Conservation (phyloP, 2,797 vertebrate species). For the Mycteria americana region DNA sequence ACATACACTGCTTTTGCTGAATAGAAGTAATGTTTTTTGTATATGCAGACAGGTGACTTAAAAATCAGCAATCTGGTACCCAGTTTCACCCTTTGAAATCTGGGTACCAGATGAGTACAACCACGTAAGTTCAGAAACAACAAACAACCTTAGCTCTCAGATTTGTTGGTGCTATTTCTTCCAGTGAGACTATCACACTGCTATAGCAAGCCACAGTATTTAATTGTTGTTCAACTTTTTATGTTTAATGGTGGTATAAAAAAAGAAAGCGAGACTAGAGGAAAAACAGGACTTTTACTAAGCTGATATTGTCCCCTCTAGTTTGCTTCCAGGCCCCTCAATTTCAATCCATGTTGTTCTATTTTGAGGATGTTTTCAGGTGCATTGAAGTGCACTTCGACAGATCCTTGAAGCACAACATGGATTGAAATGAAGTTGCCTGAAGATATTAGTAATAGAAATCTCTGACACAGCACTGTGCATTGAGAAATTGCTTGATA, state of each 20-base stretch:
- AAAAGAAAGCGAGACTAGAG: not conserved
- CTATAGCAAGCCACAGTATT: not conserved
- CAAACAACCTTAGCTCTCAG: not conserved
- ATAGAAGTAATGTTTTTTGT: not conserved
- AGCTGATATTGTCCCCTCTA: not conserved
- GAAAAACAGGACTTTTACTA: not conserved
- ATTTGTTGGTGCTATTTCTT: not conserved
- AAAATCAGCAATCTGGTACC: not conserved
- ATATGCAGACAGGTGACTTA: not conserved
- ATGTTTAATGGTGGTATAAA: not conserved
- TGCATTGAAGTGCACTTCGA: not conserved
- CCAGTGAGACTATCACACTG: not conserved
- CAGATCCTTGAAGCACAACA: slow-evolving; percentile 1
- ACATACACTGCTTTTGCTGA: not conserved
- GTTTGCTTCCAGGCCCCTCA: slow-evolving; percentile 25
- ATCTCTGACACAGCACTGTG: not conserved
- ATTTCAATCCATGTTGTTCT: slow-evolving; percentile 23
- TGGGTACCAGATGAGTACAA: not conserved
- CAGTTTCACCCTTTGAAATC: not conserved
- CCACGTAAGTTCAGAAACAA: not conserved
- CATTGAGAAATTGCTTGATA: not conserved
- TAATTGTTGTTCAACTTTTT: not conserved
- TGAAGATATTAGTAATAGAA: slow-evolving; percentile 4
- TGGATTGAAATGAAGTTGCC: slow-evolving; percentile 24
- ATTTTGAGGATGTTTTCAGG: slow-evolving; percentile 17